phyloP scores from a whole-genome alignment of 2,888 invertebrate genomes.

The Meteorus cinctellus region DNA sequence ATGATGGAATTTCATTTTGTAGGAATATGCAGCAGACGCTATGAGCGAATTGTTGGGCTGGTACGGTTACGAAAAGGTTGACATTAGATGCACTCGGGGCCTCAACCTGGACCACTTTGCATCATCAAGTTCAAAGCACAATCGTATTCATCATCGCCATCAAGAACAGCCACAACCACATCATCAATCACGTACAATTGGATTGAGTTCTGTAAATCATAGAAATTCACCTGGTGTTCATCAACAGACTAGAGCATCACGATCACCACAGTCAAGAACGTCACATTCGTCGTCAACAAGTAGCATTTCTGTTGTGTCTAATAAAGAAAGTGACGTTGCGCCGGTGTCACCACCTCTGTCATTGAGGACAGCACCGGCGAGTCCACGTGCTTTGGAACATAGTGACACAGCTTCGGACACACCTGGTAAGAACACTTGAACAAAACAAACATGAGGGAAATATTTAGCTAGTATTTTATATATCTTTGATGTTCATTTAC shows the following conservation, averaged over 20 bases:
- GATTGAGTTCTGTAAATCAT: slow-evolving; percentile 71
- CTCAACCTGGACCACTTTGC: slow-evolving; percentile 72
- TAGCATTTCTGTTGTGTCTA: slow-evolving; percentile 49
- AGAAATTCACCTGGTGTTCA: slow-evolving; percentile 42
- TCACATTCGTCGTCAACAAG: slow-evolving; percentile 55
- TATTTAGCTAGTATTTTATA: no score
- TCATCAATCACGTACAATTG: slow-evolving; percentile 37
- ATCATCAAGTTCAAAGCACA: slow-evolving; percentile 57
- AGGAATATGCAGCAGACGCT: slow-evolving; percentile 94
- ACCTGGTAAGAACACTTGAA: slow-evolving; percentile 54
- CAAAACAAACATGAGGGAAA: not conserved
- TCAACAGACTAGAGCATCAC: slow-evolving; percentile 42
- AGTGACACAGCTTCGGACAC: slow-evolving; percentile 61
- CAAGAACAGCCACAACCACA: slow-evolving; percentile 23
- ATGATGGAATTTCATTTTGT: slow-evolving; percentile 62
- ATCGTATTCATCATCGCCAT: not conserved
- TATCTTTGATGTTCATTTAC: no score
- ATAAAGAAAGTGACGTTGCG: slow-evolving; percentile 50
- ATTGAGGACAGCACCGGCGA: slow-evolving; percentile 57
- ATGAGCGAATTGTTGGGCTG: slow-evolving; percentile 94
- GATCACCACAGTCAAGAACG: slow-evolving; percentile 54
- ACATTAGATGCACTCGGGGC: slow-evolving; percentile 79
- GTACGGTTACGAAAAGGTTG: slow-evolving; percentile 89
- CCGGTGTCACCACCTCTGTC: slow-evolving; percentile 57
- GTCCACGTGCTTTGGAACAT: slow-evolving; percentile 59